Evolutionary conservation across 2,888 invertebrate species (phyloP), one percentile per base, ranked within the genome.

Genomic region (Drosophila kambysellisi): DNA sequence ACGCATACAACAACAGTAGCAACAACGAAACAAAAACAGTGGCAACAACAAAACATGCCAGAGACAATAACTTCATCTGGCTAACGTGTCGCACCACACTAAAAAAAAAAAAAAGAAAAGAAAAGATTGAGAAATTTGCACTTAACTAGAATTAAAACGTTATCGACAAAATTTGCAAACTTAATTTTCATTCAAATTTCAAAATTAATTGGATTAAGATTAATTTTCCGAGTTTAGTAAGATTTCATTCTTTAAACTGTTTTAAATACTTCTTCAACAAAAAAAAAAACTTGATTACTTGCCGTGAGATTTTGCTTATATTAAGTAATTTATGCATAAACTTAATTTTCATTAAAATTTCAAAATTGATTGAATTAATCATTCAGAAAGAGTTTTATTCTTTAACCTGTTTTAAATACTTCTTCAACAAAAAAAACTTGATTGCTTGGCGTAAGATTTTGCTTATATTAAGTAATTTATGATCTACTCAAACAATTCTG

Each of bases 51-150:
- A 69, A 73, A 62, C 80, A 89, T 81, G 84, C 82, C 89, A 77
- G 73, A 73, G 75, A 89, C 84, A 89, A 87, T 87, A 87, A 89
- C 89, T 87, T 89, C 82, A 87, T 87, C 77, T 76, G 69, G 71
- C 63, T 32, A 72, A 69, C 68, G 50, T 64, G 59, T 6, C 17
- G 5, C 12, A 15, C 20, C 4, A 56, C 56, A 56, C 56, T 56
- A 0, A 8, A 0, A 56, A 50, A 29, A 48, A 48, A 29, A 9
- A 50, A 17, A 50, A 20, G 3, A 46, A 15, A 20, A 12, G 2
- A 46, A 20, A 25, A 2, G 20, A 25, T 46, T 25, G 46, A 8
- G 17, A 50, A 29, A 29, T 29, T 29, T 29, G 0, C 46, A 46
- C 46, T 25, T 8, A 25, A 25, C 15, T 25, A 25, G 25, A 2